These are phyloP conservation scores for Selenia dentaria DNA, from an alignment of 2,888 invertebrate species.

Conservation along the genomic window DNA sequence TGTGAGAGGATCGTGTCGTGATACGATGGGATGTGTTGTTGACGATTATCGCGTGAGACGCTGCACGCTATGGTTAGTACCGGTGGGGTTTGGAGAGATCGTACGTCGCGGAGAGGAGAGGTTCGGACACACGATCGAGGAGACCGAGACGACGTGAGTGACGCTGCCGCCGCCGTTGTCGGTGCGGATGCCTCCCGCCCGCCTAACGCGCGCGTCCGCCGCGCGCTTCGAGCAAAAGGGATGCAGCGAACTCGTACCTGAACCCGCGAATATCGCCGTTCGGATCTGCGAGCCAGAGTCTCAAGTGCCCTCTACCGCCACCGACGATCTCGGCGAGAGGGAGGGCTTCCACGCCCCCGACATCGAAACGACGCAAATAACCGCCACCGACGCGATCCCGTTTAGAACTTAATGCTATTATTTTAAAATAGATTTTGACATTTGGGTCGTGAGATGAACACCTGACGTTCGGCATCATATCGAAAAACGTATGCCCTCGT, in stretches of 20 bases:
- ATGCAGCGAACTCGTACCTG: conserved; percentile 68
- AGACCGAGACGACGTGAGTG: conserved; percentile 81
- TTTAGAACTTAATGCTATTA: conserved; percentile 48
- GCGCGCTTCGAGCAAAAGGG: conserved; percentile 74
- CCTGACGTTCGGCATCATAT: conserved; percentile 83
- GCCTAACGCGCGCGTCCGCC: conserved; percentile 57
- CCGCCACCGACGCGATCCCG: conserved; percentile 36
- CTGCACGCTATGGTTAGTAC: conserved; percentile 66
- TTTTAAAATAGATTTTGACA: conserved; percentile 55
- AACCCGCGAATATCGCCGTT: conserved; percentile 75
- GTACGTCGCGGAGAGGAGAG: conserved; percentile 78
- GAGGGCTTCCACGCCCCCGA: conserved; percentile 62
- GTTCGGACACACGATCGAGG: conserved; percentile 78
- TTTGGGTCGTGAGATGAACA: conserved; percentile 69
- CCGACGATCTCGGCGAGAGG: conserved; percentile 71
- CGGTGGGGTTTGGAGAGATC: conserved; percentile 75
- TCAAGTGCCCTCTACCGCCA: conserved; percentile 70
- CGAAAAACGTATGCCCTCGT: conserved; percentile 80
- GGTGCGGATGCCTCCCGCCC: conserved; percentile 68
- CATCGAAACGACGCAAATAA: conserved; percentile 55
- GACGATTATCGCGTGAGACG: conserved; percentile 57
- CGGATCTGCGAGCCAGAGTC: conserved; percentile 74
- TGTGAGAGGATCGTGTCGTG: conserved; percentile 33
- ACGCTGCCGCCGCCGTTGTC: conserved; percentile 51
- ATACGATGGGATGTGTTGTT: conserved; percentile 48